A percentile compares a stretch with the other conserved stretches of the same genome.
These are phyloP conservation scores for Nasonia giraulti DNA, from an alignment of 1,140 invertebrate genomes.

Conservation along the genomic window DNA sequence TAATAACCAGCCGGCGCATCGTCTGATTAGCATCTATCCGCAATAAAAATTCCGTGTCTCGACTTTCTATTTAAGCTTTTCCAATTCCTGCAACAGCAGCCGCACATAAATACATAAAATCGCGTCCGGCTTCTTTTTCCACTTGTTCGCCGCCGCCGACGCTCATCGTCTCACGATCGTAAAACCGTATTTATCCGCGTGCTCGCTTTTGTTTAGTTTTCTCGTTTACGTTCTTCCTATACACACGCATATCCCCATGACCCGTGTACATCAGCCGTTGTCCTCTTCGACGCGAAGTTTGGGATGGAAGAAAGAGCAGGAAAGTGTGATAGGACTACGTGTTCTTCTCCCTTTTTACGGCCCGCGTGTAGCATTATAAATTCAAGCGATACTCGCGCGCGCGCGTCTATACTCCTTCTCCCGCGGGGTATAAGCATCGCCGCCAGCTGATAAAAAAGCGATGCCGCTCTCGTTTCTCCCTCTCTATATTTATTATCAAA, in stretches of 20 bases:
- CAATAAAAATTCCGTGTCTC: background rate
- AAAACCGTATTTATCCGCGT: slow-evolving; percentile 62
- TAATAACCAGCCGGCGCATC: background rate
- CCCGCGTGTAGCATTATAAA: slow-evolving; percentile 64
- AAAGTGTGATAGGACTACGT: slow-evolving; percentile 42
- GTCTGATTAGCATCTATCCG: background rate
- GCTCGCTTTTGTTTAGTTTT: slow-evolving; percentile 63
- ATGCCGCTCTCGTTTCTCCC: slow-evolving; percentile 19
- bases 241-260: slow-evolving; percentile 10
- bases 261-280: slow-evolving; percentile 31
- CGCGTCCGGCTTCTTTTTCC: slow-evolving; percentile 1
- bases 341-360: slow-evolving; percentile 62
- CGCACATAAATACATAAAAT: slow-evolving; percentile 42
- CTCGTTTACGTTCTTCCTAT: slow-evolving; percentile 56
- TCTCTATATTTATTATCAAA: slow-evolving; percentile 72
- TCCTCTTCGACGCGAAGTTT: background rate
- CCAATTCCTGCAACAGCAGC: slow-evolving; percentile 15
- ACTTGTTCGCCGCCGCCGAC: slow-evolving; percentile 3
- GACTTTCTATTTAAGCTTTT: slow-evolving; percentile 37
- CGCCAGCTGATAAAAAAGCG: slow-evolving; percentile 62
- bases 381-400: slow-evolving; percentile 59
- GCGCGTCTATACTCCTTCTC: slow-evolving; percentile 49
- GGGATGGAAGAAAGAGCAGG: slow-evolving; percentile 11
- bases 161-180: slow-evolving; percentile 55
- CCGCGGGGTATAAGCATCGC: slow-evolving; percentile 55